Evolutionary conservation across 2,888 invertebrate genomes (phyloP).

Genomic region (Ochlodes sylvanus): DNA sequence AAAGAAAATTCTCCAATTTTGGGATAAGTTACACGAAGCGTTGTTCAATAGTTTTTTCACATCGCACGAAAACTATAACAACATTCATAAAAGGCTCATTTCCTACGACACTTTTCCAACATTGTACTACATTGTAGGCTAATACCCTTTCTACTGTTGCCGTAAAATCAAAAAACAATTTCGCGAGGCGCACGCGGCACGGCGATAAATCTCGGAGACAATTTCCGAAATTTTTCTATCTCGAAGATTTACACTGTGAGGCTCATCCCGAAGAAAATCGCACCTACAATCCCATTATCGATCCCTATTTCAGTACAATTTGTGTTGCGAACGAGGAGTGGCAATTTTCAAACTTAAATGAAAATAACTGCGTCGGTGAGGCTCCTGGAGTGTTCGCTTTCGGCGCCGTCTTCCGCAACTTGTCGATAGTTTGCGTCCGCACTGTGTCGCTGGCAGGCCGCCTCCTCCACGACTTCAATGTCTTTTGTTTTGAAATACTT

Average conservation of each 20-base stretch:
- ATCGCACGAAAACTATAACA: conserved; percentile 10
- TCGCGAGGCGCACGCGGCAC: conserved; percentile 58
- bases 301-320: conserved; percentile 82
- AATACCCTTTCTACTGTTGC: conserved; percentile 53
- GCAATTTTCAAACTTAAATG: conserved; percentile 84
- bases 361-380: conserved; percentile 72
- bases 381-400: conserved; percentile 45
- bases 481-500: conserved; percentile 27
- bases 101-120: conserved; percentile 10
- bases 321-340: conserved; percentile 72
- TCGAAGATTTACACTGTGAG: conserved; percentile 74
- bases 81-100: conserved; percentile 15
- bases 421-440: conserved; percentile 57
- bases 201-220: conserved; percentile 74
- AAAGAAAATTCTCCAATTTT: too few species aligned
- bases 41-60: not conserved
- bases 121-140: conserved; percentile 27
- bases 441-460: conserved; percentile 49
- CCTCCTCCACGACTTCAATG: conserved; percentile 8
- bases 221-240: conserved; percentile 83
- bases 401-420: conserved; percentile 50
- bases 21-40: too few species aligned
- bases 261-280: conserved; percentile 78
- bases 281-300: conserved; percentile 82
- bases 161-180: conserved; percentile 72